These are phyloP conservation scores for Ficedula albicollis DNA, from an alignment of 2,797 vertebrate species.

Conservation along the genomic window DNA sequence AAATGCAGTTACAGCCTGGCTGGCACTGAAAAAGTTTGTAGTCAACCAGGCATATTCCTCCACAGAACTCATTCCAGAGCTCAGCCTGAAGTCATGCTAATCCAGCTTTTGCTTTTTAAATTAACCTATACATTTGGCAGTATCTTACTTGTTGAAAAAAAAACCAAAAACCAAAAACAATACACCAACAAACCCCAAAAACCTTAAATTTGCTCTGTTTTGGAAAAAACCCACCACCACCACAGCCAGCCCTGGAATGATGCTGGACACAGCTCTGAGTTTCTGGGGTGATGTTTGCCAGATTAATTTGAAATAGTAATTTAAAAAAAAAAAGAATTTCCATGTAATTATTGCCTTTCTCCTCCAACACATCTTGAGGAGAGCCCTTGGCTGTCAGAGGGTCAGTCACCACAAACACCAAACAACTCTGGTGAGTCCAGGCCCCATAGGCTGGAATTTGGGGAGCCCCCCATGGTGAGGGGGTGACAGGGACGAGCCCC, in stretches of 20 bases:
- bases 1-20: accelerated
- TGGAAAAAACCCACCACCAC: neutral
- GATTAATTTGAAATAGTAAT: neutral
- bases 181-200: neutral
- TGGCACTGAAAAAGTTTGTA: accelerated
- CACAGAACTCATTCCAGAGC: neutral
- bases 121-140: neutral
- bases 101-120: neutral
- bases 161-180: too few relatives aligned
- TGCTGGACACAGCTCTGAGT: neutral
- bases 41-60: accelerated
- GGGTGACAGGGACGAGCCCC: accelerated
- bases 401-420: neutral
- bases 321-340: neutral
- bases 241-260: neutral
- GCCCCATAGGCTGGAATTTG: neutral
- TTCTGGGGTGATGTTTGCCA: neutral
- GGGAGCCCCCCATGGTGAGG: accelerated
- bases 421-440: neutral
- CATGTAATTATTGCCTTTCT: neutral
- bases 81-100: neutral
- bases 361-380: neutral
- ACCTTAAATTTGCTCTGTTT: neutral
- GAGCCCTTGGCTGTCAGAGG: neutral
- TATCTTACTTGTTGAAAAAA: neutral